phyloP scores from a whole-genome alignment of 2,113 vertebrate genomes.

The Protobothrops flavoviridis region DNA sequence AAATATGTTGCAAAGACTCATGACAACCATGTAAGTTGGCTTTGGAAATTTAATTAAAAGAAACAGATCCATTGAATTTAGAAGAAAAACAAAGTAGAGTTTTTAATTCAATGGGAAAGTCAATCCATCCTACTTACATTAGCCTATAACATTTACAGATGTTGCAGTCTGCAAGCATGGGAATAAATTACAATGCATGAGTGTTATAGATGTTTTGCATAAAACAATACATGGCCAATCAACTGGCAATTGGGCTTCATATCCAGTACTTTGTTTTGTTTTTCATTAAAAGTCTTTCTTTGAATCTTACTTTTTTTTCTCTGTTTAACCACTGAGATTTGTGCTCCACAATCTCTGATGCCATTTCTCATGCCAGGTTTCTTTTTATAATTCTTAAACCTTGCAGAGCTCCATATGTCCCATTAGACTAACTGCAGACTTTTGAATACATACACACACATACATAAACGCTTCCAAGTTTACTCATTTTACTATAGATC shows the following conservation, averaged over 20 bases:
- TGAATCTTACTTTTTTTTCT: conserved; percentile 9
- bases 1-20: background rate
- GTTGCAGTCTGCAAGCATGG: background rate
- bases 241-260: conserved; percentile 2
- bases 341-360: conserved; percentile 16
- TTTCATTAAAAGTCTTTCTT: conserved; percentile 23
- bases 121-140: background rate
- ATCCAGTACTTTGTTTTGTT: background rate
- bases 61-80: background rate
- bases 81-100: background rate
- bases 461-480: conserved; percentile 26
- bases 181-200: background rate
- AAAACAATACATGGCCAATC: background rate
- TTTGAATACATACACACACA: background rate
- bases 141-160: background rate
- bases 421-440: conserved; percentile 26
- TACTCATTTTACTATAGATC: conserved; percentile 34
- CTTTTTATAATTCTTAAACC: conserved; percentile 48
- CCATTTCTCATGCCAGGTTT: background rate
- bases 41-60: background rate
- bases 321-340: conserved; percentile 22
- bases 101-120: background rate
- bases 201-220: conserved; percentile 8
- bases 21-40: background rate
- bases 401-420: conserved; percentile 36